Conservation (phyloP, 2,113 vertebrate species). For the Loxodonta africana region DNA sequence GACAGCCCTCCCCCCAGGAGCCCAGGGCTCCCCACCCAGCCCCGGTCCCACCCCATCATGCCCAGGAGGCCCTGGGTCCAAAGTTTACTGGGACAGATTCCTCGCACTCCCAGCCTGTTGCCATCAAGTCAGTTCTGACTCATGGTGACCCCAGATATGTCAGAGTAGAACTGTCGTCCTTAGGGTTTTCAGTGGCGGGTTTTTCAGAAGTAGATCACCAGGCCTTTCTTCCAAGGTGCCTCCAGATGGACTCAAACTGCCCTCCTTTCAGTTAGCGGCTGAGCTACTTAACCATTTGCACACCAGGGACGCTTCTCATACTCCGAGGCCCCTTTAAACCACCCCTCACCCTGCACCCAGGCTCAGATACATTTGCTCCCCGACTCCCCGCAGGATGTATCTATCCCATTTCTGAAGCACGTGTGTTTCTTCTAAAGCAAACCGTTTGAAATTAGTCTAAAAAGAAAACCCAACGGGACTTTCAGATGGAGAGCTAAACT, state of each 20-base stretch:
- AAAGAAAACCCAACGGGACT: not conserved
- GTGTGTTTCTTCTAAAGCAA: not conserved
- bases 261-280: not conserved
- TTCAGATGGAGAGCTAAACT: not conserved
- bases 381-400: not conserved
- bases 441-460: not conserved
- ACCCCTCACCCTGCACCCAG: not conserved
- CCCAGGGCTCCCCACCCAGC: not conserved
- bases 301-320: not conserved
- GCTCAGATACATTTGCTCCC: not conserved
- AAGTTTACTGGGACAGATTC: not conserved
- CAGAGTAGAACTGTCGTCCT: not conserved
- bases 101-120: not conserved
- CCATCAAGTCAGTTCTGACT: not conserved
- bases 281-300: not conserved
- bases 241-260: not conserved
- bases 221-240: too few species aligned
- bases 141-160: not conserved
- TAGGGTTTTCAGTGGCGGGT: not conserved
- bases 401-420: not conserved
- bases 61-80: fast-evolving
- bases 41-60: not conserved
- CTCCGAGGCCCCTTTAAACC: not conserved
- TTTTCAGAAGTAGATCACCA: not conserved
- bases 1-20: not conserved